These are phyloP conservation scores for Epizoanthus ramosus DNA, from an alignment of 92 coral and sea anemone genomes.

Conservation along the genomic window DNA sequence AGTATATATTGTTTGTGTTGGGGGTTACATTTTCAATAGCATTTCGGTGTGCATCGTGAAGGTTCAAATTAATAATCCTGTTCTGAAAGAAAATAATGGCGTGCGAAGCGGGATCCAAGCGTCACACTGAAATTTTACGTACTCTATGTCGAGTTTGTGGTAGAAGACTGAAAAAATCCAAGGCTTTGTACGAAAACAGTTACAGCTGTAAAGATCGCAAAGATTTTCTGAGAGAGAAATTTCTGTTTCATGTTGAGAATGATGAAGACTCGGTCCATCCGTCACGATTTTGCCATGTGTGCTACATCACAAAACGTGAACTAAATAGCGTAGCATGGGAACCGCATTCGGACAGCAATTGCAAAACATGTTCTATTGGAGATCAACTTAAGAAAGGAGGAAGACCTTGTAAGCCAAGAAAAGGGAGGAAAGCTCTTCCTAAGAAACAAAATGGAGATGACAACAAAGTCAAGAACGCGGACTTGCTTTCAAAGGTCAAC, in stretches of 20 bases:
- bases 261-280: too few species aligned
- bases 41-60: neutral
- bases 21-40: neutral
- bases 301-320: too few species aligned
- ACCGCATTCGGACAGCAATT: neutral
- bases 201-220: neutral
- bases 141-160: neutral
- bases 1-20: too few species aligned
- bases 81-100: too few species aligned
- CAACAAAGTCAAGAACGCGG: neutral
- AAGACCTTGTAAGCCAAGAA: neutral
- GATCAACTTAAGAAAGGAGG: neutral
- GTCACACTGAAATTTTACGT: neutral
- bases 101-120: too few species aligned
- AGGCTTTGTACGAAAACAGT: neutral
- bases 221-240: too few species aligned
- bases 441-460: neutral
- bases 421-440: neutral
- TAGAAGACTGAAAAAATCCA: neutral
- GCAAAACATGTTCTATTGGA: neutral
- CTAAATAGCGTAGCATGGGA: neutral
- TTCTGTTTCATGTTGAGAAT: too few species aligned
- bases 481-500: neutral
- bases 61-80: neutral
- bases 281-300: too few species aligned